phyloP scores from a whole-genome alignment of 2,888 invertebrate genomes.

The Laspeyria flexula region DNA sequence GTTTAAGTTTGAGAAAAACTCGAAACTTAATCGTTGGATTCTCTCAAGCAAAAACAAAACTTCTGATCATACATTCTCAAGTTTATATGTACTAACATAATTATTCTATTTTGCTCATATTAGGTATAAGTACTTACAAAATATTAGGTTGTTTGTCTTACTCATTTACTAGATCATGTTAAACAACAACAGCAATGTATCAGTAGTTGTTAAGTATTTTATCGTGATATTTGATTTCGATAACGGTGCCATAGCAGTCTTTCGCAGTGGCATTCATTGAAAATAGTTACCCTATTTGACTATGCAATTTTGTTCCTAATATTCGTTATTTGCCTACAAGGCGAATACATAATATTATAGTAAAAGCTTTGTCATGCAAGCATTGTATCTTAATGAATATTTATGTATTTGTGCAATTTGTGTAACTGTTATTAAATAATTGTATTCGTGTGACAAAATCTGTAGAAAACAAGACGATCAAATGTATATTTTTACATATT shows the following conservation, averaged over 20 bases:
- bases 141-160: not conserved
- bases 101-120: too few species aligned
- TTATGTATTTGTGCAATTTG: slow-evolving; percentile 38
- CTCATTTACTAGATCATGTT: not conserved
- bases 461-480: slow-evolving; percentile 45
- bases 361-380: slow-evolving; percentile 1
- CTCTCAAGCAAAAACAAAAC: too few species aligned
- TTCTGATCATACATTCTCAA: too few species aligned
- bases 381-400: slow-evolving; percentile 32
- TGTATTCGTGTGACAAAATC: slow-evolving; percentile 41
- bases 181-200: not conserved
- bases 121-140: too few species aligned
- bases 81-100: too few species aligned
- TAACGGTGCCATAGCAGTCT: not conserved
- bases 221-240: not conserved
- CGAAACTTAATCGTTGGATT: too few species aligned
- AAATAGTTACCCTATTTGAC: not conserved
- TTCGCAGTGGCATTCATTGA: not conserved
- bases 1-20: too few species aligned
- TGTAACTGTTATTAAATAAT: slow-evolving; percentile 27
- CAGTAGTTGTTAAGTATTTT: too few species aligned
- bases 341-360: not conserved
- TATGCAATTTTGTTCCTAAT: not conserved
- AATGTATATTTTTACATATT: slow-evolving; percentile 59
- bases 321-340: not conserved